Percentiles rank a stretch among this genome's conserved stretches.
Conservation (phyloP, 2,888 invertebrate genomes). For the Pseudococcus jackbeardsleyi region DNA sequence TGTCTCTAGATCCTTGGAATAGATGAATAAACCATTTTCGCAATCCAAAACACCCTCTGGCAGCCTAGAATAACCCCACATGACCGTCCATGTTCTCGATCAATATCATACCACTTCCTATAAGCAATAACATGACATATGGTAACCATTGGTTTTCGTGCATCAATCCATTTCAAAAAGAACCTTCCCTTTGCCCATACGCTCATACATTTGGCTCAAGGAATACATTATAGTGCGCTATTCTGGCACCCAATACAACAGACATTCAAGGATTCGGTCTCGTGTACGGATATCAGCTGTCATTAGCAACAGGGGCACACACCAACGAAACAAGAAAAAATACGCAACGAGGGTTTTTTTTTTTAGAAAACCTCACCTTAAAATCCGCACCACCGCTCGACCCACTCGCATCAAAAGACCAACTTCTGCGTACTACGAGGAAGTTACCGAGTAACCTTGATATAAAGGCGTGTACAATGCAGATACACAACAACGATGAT, state of each 20-base stretch:
- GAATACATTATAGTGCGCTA: background rate
- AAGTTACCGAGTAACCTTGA: slow-evolving; percentile 31
- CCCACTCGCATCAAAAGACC: slow-evolving; percentile 21
- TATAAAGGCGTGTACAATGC: slow-evolving; percentile 18
- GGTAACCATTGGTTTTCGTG: background rate
- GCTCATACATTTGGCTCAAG: background rate
- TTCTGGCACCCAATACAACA: background rate
- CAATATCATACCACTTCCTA: background rate
- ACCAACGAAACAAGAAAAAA: background rate
- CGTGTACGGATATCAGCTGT: background rate
- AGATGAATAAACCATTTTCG: no score
- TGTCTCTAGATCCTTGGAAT: no score
- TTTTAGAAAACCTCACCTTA: background rate
- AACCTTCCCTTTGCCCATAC: background rate
- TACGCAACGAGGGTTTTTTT: background rate
- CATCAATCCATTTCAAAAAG: background rate
- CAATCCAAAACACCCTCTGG: no score
- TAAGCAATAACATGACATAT: background rate
- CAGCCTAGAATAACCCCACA: no score
- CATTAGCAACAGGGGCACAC: background rate
- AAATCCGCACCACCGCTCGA: background rate
- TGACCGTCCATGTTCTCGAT: background rate
- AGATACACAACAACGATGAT: background rate
- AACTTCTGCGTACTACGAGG: slow-evolving; percentile 15
- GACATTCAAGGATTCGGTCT: background rate